phyloP scores from a whole-genome alignment of 2,113 vertebrate species.

The Mugil cephalus region DNA sequence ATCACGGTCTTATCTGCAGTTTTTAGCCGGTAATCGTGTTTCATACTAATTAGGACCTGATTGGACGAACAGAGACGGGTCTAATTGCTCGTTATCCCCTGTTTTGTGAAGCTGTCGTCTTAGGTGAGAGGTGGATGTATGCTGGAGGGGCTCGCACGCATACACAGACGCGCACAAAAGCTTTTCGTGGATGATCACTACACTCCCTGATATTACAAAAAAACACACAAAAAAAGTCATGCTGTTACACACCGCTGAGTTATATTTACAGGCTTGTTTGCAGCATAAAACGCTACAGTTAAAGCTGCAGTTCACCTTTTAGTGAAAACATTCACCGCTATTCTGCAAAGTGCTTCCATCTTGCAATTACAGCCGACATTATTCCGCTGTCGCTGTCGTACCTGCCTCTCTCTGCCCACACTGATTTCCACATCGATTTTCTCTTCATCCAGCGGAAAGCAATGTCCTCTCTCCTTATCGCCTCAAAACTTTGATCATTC shows the following conservation, averaged over 20 bases:
- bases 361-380: background rate
- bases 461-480: background rate
- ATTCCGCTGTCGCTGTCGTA: background rate
- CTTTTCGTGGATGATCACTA: conserved; percentile 11
- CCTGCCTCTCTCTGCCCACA: background rate
- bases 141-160: conserved; percentile 1
- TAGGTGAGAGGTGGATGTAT: conserved; percentile 48
- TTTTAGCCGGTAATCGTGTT: conserved; percentile 51
- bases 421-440: conserved; percentile 18
- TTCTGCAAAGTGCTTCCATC: conserved; percentile 18
- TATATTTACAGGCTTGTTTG: conserved; percentile 31
- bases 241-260: conserved; percentile 16
- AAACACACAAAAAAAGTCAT: background rate
- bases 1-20: conserved; percentile 42
- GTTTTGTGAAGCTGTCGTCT: conserved; percentile 58
- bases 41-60: conserved; percentile 64
- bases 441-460: conserved; percentile 27
- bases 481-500: conserved; percentile 20
- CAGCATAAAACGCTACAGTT: conserved; percentile 1
- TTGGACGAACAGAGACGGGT: conserved; percentile 52
- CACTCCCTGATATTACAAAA: conserved; percentile 2
- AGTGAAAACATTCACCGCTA: background rate
- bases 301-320: conserved; percentile 22
- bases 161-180: background rate
- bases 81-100: conserved; percentile 50